A percentile compares a stretch with the other conserved stretches of the same genome.
phyloP scores from a whole-genome alignment of 2,113 vertebrate genomes.

The Eclectus roratus region DNA sequence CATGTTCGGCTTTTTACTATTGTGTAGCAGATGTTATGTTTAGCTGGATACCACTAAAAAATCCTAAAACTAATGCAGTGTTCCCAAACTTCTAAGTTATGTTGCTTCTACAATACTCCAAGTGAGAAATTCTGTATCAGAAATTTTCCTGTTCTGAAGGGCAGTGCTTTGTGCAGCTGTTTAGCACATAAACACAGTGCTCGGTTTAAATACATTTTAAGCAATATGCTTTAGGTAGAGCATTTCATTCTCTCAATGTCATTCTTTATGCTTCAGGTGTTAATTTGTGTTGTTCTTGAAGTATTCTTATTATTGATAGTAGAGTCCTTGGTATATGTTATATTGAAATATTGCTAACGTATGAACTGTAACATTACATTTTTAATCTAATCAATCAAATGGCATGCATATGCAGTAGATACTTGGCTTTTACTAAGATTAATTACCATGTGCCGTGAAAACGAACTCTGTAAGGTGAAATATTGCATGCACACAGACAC shows the following conservation, averaged over 20 bases:
- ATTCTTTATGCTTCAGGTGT: conserved; percentile 66
- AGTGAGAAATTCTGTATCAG: neutral
- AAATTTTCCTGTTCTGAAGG: neutral
- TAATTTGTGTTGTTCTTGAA: conserved; percentile 70
- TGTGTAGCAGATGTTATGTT: neutral
- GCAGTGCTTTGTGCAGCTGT: neutral
- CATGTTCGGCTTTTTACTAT: neutral
- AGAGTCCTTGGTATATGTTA: conserved; percentile 69
- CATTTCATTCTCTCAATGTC: conserved; percentile 70
- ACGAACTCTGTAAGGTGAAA: conserved; percentile 71
- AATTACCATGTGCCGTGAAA: conserved; percentile 76
- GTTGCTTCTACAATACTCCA: neutral
- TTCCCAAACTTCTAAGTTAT: neutral
- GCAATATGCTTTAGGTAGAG: neutral
- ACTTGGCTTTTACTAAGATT: conserved; percentile 80
- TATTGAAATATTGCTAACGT: conserved; percentile 82
- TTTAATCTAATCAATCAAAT: conserved; percentile 84
- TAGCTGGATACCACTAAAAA: neutral
- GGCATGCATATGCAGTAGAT: conserved; percentile 74
- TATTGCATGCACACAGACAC: conserved; percentile 52
- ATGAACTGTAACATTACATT: conserved; percentile 84
- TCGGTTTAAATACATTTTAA: neutral
- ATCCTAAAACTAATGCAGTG: neutral
- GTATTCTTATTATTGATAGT: conserved; percentile 73
- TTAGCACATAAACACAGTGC: neutral